phyloP scores from a whole-genome alignment of 2,797 vertebrate genomes.

The Orestias chungarensis region DNA sequence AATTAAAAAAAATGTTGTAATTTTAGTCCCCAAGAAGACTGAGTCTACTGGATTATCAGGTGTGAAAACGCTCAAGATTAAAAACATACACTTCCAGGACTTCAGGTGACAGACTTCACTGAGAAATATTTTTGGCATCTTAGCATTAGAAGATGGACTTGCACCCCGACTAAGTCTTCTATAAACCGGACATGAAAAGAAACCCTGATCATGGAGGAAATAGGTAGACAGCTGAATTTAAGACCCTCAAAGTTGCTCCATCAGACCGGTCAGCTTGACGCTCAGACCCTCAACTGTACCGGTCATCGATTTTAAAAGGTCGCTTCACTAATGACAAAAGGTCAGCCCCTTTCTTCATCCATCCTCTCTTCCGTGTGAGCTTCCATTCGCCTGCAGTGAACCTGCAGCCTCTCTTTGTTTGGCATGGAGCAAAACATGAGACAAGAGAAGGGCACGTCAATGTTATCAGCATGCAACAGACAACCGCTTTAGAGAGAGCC shows the following conservation, averaged over 20 bases:
- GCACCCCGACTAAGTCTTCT: not conserved
- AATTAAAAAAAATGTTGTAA: too few species aligned
- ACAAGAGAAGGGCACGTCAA: slow-evolving; percentile 62
- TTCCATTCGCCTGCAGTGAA: slow-evolving; percentile 21
- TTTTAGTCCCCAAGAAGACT: too few species aligned
- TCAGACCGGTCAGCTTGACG: slow-evolving; percentile 34
- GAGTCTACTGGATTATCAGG: too few species aligned
- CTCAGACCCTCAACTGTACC: slow-evolving; percentile 32
- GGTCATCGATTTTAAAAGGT: slow-evolving; percentile 64
- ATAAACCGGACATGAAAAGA: not conserved
- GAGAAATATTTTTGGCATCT: not conserved
- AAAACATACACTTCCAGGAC: not conserved
- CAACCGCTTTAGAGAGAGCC: slow-evolving; percentile 64
- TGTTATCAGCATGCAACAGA: slow-evolving; percentile 77
- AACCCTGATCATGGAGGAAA: too few species aligned
- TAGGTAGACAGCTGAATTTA: not conserved
- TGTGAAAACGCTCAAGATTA: not conserved
- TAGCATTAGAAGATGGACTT: not conserved
- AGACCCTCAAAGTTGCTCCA: not conserved
- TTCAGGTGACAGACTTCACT: not conserved
- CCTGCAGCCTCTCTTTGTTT: slow-evolving; percentile 38
- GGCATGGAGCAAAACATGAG: slow-evolving; percentile 38
- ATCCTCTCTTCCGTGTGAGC: slow-evolving; percentile 42
- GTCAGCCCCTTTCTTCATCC: slow-evolving; percentile 59
- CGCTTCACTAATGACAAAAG: slow-evolving; percentile 63